phyloP scores from a whole-genome alignment of 2,113 vertebrate species.

The Theristicus caerulescens region DNA sequence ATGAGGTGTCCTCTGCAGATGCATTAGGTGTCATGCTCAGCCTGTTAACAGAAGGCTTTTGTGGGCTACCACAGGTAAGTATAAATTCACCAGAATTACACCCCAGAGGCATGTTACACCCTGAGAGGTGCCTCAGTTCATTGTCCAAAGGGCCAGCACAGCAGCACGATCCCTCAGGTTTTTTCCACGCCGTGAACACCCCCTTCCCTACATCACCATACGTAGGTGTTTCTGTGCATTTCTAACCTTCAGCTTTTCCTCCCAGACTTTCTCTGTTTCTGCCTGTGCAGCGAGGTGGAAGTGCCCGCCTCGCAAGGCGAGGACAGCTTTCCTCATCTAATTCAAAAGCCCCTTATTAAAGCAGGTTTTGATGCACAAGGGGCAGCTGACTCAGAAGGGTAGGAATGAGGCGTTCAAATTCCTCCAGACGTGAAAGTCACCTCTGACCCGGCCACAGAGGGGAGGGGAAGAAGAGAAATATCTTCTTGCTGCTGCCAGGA shows the following conservation, averaged over 20 bases:
- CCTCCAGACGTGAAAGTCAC: neutral
- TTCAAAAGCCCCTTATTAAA: neutral
- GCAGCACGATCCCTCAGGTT: rapidly evolving
- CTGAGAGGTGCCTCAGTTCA: neutral
- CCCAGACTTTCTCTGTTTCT: neutral
- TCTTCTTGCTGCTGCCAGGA: neutral
- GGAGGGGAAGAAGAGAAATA: constrained; percentile 13
- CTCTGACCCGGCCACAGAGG: neutral
- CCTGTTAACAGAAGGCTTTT: neutral
- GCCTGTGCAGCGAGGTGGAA: neutral
- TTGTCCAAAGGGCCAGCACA: neutral
- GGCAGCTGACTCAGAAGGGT: neutral
- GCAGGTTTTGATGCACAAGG: neutral
- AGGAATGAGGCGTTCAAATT: neutral
- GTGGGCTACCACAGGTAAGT: too few species aligned
- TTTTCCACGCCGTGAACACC: neutral
- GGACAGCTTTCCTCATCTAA: neutral
- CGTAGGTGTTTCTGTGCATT: neutral
- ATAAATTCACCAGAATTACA: neutral
- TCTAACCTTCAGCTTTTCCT: neutral
- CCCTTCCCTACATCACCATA: neutral
- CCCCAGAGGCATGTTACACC: rapidly evolving
- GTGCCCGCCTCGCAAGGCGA: neutral
- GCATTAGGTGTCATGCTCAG: neutral
- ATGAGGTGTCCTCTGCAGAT: neutral